Conservation (phyloP, 2,797 vertebrate genomes). For the Margarornis squamiger region DNA sequence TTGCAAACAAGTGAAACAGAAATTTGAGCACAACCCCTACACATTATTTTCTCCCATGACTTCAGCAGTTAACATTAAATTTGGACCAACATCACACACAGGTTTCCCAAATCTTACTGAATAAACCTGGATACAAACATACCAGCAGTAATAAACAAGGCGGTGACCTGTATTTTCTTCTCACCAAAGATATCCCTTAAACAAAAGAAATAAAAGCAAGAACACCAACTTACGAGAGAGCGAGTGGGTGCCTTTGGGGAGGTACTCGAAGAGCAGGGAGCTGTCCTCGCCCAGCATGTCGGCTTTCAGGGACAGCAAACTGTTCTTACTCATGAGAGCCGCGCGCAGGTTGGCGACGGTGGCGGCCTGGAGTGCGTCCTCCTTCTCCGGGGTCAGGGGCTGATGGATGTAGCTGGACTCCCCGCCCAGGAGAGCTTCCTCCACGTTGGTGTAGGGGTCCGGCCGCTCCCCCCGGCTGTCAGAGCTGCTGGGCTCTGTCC, state of each 20-base stretch:
- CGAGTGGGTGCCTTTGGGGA: slow-evolving; percentile 93
- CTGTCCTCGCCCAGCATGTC: slow-evolving; percentile 93
- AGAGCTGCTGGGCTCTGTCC: slow-evolving; percentile 86
- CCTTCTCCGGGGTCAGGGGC: slow-evolving; percentile 82
- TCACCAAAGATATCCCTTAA: neutral
- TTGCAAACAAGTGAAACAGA: neutral
- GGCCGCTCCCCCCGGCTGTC: slow-evolving; percentile 86
- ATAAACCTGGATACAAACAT: neutral
- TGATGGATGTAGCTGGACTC: slow-evolving; percentile 84
- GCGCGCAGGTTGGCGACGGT: slow-evolving; percentile 93
- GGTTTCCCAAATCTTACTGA: neutral
- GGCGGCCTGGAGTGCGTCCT: slow-evolving; percentile 82
- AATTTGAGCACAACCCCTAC: neutral
- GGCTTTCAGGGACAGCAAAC: slow-evolving; percentile 92
- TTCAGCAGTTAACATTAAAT: neutral
- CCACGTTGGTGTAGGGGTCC: slow-evolving; percentile 85
- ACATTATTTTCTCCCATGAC: neutral
- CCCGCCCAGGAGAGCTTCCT: slow-evolving; percentile 82
- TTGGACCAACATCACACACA: neutral
- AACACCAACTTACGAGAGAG: slow-evolving; percentile 89
- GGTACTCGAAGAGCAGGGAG: slow-evolving; percentile 92
- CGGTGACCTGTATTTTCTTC: neutral
- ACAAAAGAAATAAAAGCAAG: neutral
- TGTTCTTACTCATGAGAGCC: slow-evolving; percentile 97
- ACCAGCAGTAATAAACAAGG: accelerated